Evolutionary conservation across 1,140 invertebrate genomes (phyloP).

Genomic region (Psix sp.): DNA sequence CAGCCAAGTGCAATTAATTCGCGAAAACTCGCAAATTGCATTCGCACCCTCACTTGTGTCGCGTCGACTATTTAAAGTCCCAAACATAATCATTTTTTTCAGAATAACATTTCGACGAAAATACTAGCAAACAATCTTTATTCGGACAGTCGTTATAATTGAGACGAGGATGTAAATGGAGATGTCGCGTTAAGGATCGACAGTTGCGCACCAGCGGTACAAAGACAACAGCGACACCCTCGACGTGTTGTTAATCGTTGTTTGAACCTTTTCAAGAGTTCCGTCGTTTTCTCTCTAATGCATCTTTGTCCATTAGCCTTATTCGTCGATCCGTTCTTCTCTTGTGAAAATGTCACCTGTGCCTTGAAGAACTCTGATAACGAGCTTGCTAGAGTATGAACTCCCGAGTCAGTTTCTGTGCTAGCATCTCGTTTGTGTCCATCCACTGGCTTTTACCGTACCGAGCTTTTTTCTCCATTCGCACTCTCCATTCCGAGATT

Average conservation of each 20-base stretch:
- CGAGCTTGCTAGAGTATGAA: constrained; percentile 62
- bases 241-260: constrained; percentile 72
- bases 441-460: constrained; percentile 40
- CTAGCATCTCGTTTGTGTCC: constrained; percentile 43
- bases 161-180: constrained; percentile 24
- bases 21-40: constrained; percentile 28
- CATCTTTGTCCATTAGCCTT: constrained; percentile 71
- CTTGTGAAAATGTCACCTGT: constrained; percentile 63
- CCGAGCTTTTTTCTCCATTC: constrained; percentile 20
- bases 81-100: constrained; percentile 21
- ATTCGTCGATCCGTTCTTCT: constrained; percentile 58
- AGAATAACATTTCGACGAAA: neutral
- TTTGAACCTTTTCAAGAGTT: constrained; percentile 71
- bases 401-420: constrained; percentile 56
- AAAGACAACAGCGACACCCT: constrained; percentile 69
- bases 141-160: constrained; percentile 58
- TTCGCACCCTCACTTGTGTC: neutral
- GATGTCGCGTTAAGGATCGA: constrained; percentile 50
- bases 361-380: constrained; percentile 64
- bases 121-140: neutral
- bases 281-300: constrained; percentile 65
- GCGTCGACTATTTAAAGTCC: constrained; percentile 24
- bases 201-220: constrained; percentile 60
- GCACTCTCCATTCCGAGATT: constrained; percentile 36
- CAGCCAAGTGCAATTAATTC: constrained; percentile 37